Base-by-base conservation (phyloP, 2,888 invertebrate species). In the Nemoura dubitans region DNA sequence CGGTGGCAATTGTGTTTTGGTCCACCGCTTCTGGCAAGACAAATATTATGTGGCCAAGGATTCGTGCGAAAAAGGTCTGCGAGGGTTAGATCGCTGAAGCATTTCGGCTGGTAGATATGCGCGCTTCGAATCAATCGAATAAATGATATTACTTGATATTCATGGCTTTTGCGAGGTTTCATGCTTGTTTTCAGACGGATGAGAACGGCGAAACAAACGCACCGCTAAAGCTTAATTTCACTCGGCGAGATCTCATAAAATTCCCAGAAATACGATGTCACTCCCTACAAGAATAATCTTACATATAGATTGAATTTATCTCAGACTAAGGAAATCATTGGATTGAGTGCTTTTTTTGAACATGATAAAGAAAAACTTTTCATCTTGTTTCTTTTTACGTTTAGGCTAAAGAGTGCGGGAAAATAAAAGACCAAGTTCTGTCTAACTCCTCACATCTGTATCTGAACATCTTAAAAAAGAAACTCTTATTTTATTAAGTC, bases 301-400 rank as follows among this genome's bases (percentile, higher is more conserved):
- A 59, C n/a, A n/a, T 59, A 59, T 59, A 59, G 59, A 59, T 59
- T 59, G 59, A 59, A 59, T 59, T 59, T 59, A 59, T 59, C 59
- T 59, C 14, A 21, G 59, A 59, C 3, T 21, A 59, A 7, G 14
- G 21, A 59, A 59, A 59, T 59, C 59, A 59, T 59, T 59, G 59
- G 59, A 59, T 59, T 59, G 59, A 10, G 59, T 59, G 59, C 59
- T 59, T 21, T 59, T 59, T 59, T 16, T 14, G 21, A 7, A 16
- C 59, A 59, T 1, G 59, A 59, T 59, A 59, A 59, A 59, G 36
- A 59, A 21, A 59, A 59, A 59, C 16, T 59, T 59, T 59, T 14
- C 21, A 16, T 59, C 59, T 7, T 59, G 2, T 59, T 14, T 59
- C 59, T 21, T 21, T 21, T 59, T 21, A 59, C 59, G 59, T 59